Evolutionary conservation across 1,140 invertebrate species (phyloP), one percentile per base, ranked within the genome.

Genomic region (Bombus pascuorum): DNA sequence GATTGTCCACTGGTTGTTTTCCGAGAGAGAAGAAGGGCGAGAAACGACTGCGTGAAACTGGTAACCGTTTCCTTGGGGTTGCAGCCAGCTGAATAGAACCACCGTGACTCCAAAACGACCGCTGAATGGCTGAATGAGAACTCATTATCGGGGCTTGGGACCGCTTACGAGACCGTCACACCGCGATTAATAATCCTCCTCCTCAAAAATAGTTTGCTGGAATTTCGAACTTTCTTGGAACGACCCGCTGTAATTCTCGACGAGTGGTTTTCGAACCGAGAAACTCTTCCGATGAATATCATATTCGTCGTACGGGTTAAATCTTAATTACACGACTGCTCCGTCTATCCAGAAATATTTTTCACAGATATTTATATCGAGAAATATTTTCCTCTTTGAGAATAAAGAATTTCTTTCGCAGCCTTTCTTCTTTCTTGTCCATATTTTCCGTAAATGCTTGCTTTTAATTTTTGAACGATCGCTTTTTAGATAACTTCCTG

Each of bases 91-190:
- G 92, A 92, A 93, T 90, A 91, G 92, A 90, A 78, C 81, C 82
- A 65, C 81, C 47, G 82, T 74, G 80, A 80, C 81, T 86, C 90
- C 83, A 82, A 90, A 87, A 90, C 88, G 85, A 81, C 80, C 82
- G 59, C 82, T 88, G 89, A 90, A 90, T 86, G 71, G 72, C 77
- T 93, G 91, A 93, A 93, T 93, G 88, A 89, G 90, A 92, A 93
- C 92, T 93, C 92, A 90, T 93, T 93, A 93, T 92, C 89, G 85
- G 88, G 83, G 85, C 90, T 83, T 87, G 85, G 87, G 75, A 72
- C 76, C 68, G 57, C 32, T 79, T 65, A 71, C 47, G 59, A 89
- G 75, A 77, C 71, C 80, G 68, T 84, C 87, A 25, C 81, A 44
- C 53, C 47, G 65, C 34, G 66, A 79, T 84, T 70, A 79, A 78